A percentile compares a stretch with the other conserved stretches of the same genome.
phyloP scores from a whole-genome alignment of 2,888 invertebrate genomes.

The Campoplex nolae region DNA sequence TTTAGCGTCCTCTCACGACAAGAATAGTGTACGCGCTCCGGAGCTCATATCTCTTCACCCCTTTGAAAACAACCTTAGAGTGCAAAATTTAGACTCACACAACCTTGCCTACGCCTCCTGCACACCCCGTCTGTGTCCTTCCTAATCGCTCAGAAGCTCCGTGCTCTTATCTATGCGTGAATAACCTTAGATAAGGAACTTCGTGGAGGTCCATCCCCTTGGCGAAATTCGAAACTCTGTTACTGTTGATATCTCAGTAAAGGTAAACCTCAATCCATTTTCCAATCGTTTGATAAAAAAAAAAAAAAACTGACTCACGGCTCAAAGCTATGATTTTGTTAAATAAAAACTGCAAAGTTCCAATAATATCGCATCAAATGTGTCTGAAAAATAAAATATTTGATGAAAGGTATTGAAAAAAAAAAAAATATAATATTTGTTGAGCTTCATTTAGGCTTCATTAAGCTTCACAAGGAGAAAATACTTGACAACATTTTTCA shows the following conservation, averaged over 20 bases:
- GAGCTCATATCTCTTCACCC: conserved; percentile 24
- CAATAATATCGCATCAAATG: background rate
- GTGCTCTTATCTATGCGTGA: conserved; percentile 32
- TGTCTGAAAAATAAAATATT: too few species aligned
- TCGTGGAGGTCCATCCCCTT: conserved; percentile 32
- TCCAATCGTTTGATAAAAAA: background rate
- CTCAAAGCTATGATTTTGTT: background rate
- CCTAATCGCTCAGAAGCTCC: background rate
- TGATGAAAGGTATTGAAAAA: too few species aligned
- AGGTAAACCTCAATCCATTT: background rate
- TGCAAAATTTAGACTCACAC: conserved; percentile 24
- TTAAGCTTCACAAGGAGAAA: background rate
- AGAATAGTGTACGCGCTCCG: conserved; percentile 17
- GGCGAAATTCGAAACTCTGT: background rate
- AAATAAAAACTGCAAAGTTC: background rate
- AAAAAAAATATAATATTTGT: too few species aligned
- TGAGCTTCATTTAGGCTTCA: too few species aligned
- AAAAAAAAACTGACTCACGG: background rate
- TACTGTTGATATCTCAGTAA: background rate
- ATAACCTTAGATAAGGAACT: conserved; percentile 38
- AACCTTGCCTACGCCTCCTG: conserved; percentile 17
- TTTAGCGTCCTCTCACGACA: conserved; percentile 9
- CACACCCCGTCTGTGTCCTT: background rate
- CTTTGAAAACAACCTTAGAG: conserved; percentile 5
- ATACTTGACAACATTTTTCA: background rate